Base-by-base conservation (phyloP, 2,888 invertebrate species). In the Apamea crenata region DNA sequence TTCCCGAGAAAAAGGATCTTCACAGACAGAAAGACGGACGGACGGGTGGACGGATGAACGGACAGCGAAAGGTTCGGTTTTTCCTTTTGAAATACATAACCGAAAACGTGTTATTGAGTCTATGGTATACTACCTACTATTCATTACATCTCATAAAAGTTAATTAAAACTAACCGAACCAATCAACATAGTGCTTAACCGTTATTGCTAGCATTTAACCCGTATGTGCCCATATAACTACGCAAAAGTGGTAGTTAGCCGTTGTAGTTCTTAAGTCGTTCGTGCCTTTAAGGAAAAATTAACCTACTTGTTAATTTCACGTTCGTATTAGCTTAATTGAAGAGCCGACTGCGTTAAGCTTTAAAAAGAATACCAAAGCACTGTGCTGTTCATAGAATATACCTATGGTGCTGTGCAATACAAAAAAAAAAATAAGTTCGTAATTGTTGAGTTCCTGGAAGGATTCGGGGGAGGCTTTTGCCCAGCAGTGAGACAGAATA, bases 121-220 rank as follows among this genome's bases (percentile, higher is more conserved):
- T 25, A 72, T 47, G n/a, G 63, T 7, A 36, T 25, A 36, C 16
- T 50, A 74, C 40, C 61, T 66, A 66, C 5, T 67, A 25, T 74
- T 74, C 40, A 50, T 67, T 44, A 74, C n/a, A 44, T 50, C 14
- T 78, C 83, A 47, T 83, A 83, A 78, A 78, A 67, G 12, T 78
- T 78, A 36, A 78, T 78, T 82, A 44, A 44, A 66, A 71, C 61
- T 78, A 61, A 78, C 32, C 25, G 21, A 68, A 66, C 18, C 66
- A 40, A 44, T 80, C 25, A 53, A 40, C 53, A 36, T 4, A 44
- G 77, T 77, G 32, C 78, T 66, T 7, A 44, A 32, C 25, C 8
- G 18, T 50, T 66, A 70, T 29, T 36, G 29, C 18, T 29, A 25
- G 44, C 65, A 66, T 66, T 78, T 18, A 44, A 59, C 61, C 25